These are phyloP conservation scores for Chromoteleia sp. DNA, from an alignment of 2,888 invertebrate genomes.

Conservation along the genomic window DNA sequence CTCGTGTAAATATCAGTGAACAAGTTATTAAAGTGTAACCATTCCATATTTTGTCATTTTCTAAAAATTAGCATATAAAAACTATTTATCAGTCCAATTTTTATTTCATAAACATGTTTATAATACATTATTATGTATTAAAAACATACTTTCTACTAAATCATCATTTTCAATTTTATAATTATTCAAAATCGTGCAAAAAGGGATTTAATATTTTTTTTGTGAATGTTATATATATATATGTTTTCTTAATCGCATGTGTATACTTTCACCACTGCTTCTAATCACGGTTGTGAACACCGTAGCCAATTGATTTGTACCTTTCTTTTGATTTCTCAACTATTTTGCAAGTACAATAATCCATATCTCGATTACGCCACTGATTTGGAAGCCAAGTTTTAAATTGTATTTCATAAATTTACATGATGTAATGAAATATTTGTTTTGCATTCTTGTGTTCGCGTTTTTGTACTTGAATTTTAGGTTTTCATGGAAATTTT, in stretches of 20 bases:
- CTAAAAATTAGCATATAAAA: background rate
- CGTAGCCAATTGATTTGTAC: slow-evolving; percentile 8
- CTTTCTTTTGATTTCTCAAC: background rate
- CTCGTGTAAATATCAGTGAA: too few species aligned
- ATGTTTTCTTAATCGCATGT: slow-evolving; percentile 22
- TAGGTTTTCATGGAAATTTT: background rate
- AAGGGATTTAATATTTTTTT: slow-evolving; percentile 23
- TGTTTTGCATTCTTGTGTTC: background rate
- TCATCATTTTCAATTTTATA: background rate
- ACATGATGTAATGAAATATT: background rate
- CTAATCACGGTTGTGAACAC: slow-evolving; percentile 8
- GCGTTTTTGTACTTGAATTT: background rate
- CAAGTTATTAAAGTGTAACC: too few species aligned
- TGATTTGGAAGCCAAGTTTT: background rate
- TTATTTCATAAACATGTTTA: background rate
- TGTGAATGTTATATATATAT: background rate
- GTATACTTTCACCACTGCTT: slow-evolving; percentile 47
- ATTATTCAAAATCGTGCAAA: background rate
- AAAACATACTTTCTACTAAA: background rate
- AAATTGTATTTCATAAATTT: slow-evolving; percentile 7
- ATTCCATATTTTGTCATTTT: too few species aligned
- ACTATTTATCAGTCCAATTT: background rate
- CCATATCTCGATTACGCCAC: background rate
- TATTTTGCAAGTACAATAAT: background rate
- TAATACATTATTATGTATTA: slow-evolving; percentile 2